Evolutionary conservation across 1,140 invertebrate species (phyloP), one percentile per base, ranked within the genome.

Genomic region (Hylaeus anthracinus): DNA sequence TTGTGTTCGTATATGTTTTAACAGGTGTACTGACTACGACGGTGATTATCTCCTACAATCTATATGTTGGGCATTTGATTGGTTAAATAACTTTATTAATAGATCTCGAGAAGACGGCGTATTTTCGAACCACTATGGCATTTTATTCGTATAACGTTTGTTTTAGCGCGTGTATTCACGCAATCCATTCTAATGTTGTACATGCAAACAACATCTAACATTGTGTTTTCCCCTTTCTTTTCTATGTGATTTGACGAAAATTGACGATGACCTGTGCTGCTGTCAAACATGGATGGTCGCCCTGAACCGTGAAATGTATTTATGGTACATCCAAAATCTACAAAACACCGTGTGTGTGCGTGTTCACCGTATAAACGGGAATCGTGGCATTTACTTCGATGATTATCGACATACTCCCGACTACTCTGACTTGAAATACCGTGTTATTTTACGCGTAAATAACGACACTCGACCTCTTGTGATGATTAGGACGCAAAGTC

Each of bases 171-270:
- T 85, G 83, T 39, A 26, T 69, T 45, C 83, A 72, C 63, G 75
- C 74, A 83, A 78, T 82, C 71, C 73, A 85, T 76, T 76, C 70
- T 79, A 79, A 73, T 73, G 77, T 79, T 80, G 26, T 61, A 80
- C 58, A 80, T 61, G 48, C 63, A 84, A 84, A 71, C 73, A 87
- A 78, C 86, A 91, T 92, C 92, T 93, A 94, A 93, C 93, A 92
- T 89, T 92, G 89, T 94, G 84, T 93, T 93, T 93, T 92, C 92
- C 92, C 92, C 86, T 93, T 93, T 93, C 91, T 93, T 94, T 94
- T 94, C 92, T 94, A 94, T 94, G 93, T 94, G 92, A 93, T 93
- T 90, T 93, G 91, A 93, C 92, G 92, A 92, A 93, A 93, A 93
- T 93, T 94, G 92, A 93, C 90, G 92, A 93, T 92, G 92, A 92